These are phyloP conservation scores for Drusus annulatus DNA, from an alignment of 1,140 invertebrate species.

Conservation along the genomic window DNA sequence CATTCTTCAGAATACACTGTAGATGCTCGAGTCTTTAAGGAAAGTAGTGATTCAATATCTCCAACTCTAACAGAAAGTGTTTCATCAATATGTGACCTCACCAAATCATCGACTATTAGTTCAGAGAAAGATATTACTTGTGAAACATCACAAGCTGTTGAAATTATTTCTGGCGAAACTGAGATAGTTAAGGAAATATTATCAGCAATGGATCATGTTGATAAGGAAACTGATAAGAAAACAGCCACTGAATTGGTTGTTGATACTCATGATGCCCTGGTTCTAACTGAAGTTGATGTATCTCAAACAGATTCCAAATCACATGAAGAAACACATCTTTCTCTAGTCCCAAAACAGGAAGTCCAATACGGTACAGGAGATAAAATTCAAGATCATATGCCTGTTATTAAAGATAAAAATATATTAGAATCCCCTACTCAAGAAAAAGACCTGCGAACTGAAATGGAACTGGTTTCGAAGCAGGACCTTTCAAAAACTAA, in stretches of 20 bases:
- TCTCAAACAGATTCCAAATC: constrained; percentile 4
- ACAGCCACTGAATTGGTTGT: no score
- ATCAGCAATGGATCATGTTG: no score
- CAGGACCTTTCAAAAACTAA: neutral
- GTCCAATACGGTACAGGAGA: neutral
- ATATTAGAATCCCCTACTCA: neutral
- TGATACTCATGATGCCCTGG: neutral
- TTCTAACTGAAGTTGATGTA: neutral
- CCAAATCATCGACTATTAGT: no score
- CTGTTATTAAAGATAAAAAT: neutral
- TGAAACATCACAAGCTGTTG: no score
- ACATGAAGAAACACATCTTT: neutral
- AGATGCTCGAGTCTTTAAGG: constrained; percentile 8
- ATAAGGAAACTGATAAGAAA: no score
- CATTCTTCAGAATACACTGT: neutral
- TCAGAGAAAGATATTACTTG: no score
- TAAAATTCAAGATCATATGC: no score
- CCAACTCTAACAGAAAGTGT: neutral
- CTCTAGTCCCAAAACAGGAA: neutral
- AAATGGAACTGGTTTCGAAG: neutral
- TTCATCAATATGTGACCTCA: no score
- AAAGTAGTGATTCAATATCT: neutral
- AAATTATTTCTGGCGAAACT: no score
- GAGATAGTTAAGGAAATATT: no score
- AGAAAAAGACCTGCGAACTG: constrained; percentile 2